phyloP scores from a whole-genome alignment of 2,888 invertebrate species.

The Cordilura impudica region DNA sequence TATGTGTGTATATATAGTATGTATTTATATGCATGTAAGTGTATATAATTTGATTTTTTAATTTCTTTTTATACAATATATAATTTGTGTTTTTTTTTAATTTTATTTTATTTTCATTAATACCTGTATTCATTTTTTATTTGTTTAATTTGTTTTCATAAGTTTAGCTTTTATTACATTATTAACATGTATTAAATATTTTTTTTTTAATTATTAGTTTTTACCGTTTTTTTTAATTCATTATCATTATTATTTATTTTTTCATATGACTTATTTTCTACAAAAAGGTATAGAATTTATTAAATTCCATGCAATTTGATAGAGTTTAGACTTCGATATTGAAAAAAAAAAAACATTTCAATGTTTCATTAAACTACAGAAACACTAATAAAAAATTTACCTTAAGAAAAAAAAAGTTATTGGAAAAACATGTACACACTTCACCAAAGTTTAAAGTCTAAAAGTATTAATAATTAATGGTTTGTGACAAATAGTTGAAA shows the following conservation, averaged over 20 bases:
- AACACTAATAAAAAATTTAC: too few relatives aligned
- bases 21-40: constrained; percentile 6
- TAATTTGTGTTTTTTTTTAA: constrained; percentile 11
- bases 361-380: too few relatives aligned
- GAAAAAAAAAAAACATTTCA: too few relatives aligned
- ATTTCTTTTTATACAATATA: not conserved
- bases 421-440: too few relatives aligned
- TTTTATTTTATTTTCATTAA: constrained; percentile 39
- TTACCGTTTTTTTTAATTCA: not conserved
- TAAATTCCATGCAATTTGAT: too few relatives aligned
- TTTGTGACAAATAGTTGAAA: too few relatives aligned
- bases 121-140: constrained; percentile 56
- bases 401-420: too few relatives aligned
- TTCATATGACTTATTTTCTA: not conserved
- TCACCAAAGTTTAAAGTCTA: too few relatives aligned
- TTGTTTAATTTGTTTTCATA: constrained; percentile 44
- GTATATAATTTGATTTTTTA: constrained; percentile 38
- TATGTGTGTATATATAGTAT: constrained; percentile 26
- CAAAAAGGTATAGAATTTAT: too few relatives aligned
- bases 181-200: too few relatives aligned
- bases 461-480: too few relatives aligned
- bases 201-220: not conserved
- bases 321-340: too few relatives aligned
- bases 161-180: constrained; percentile 28
- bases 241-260: not conserved